Evolutionary conservation across 2,797 vertebrate species (phyloP).

Genomic region (Syncerus caffer): DNA sequence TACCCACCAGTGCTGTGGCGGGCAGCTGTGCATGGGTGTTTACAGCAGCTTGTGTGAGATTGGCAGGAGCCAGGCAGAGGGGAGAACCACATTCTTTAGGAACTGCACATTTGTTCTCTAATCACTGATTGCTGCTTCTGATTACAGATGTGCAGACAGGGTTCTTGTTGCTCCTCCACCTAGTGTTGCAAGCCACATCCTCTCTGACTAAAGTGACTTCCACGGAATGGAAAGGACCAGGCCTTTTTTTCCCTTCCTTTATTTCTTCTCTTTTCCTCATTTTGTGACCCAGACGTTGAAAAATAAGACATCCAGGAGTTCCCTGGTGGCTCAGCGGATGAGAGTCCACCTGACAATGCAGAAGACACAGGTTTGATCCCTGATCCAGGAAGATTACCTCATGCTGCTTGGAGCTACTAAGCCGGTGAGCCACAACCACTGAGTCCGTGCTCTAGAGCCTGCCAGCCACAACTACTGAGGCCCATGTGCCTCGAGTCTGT

Average conservation of each 20-base stretch:
- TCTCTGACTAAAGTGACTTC: neutral
- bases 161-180: neutral
- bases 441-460: neutral
- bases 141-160: neutral
- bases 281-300: neutral
- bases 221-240: neutral
- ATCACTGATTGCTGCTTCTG: neutral
- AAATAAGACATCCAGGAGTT: neutral
- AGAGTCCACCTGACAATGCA: neutral
- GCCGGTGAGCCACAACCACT: neutral
- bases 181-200: neutral
- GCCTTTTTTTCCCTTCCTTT: neutral
- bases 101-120: neutral
- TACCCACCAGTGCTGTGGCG: neutral
- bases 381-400: neutral
- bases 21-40: neutral
- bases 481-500: fast-evolving
- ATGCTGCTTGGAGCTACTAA: neutral
- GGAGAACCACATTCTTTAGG: neutral
- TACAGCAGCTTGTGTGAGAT: neutral
- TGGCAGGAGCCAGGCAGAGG: neutral
- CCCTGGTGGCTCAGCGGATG: neutral
- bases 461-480: neutral
- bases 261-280: neutral
- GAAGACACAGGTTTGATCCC: neutral